These are phyloP conservation scores for Danaus melanippus DNA, from an alignment of 1,140 invertebrate species.

Conservation along the genomic window DNA sequence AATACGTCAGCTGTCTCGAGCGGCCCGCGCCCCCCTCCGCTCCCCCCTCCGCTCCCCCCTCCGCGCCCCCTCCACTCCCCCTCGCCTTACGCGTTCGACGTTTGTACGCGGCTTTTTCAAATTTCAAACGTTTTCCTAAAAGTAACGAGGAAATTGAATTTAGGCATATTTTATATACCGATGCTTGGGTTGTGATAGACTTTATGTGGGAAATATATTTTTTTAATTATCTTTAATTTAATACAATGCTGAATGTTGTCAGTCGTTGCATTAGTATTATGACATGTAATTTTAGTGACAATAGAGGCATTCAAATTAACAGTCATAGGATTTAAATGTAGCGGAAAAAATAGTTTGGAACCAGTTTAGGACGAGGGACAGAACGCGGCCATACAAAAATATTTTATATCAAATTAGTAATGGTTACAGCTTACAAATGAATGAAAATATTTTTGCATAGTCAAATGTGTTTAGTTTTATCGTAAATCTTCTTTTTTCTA, in stretches of 20 bases:
- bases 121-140: slow-evolving; percentile 20
- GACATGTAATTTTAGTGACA: neutral
- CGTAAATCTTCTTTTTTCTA: neutral
- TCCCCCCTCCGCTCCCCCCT: too few relatives aligned
- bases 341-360: slow-evolving; percentile 6
- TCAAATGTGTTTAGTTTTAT: neutral
- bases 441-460: too few relatives aligned
- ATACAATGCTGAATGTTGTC: slow-evolving; percentile 5
- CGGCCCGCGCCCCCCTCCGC: slow-evolving; percentile 4
- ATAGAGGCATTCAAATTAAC: too few relatives aligned
- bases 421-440: too few relatives aligned
- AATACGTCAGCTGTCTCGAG: slow-evolving; percentile 24
- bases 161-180: slow-evolving; percentile 5
- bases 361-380: slow-evolving; percentile 1
- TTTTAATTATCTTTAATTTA: neutral
- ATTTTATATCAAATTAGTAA: too few relatives aligned
- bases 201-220: too few relatives aligned
- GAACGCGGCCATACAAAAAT: too few relatives aligned
- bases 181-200: too few relatives aligned
- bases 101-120: slow-evolving; percentile 22
- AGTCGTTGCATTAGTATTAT: neutral
- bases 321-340: neutral
- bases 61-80: too few relatives aligned
- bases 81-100: too few relatives aligned
- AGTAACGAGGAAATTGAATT: slow-evolving; percentile 13